Evolutionary conservation across 1,140 invertebrate genomes (phyloP).

Genomic region (Andricus grossulariae): DNA sequence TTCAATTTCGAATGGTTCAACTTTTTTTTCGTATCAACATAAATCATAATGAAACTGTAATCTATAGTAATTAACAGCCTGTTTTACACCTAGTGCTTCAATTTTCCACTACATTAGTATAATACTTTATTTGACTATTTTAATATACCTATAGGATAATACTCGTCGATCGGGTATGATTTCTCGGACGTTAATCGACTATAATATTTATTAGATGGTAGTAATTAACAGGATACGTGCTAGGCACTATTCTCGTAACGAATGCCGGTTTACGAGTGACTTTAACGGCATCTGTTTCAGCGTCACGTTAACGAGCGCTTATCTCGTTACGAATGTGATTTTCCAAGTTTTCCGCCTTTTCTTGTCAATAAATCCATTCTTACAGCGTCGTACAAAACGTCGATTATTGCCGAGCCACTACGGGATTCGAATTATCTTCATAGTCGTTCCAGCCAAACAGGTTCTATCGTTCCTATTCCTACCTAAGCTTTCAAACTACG

Average conservation of each 20-base stretch:
- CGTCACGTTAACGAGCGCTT: conserved; percentile 3
- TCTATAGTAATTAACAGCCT: too few species aligned
- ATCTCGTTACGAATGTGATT: conserved; percentile 26
- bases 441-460: conserved; percentile 26
- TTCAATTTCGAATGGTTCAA: too few species aligned
- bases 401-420: conserved; percentile 23
- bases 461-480: conserved; percentile 18
- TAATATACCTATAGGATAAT: not conserved
- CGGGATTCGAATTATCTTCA: conserved; percentile 24
- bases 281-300: conserved; percentile 20
- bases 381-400: conserved; percentile 26
- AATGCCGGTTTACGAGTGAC: not conserved
- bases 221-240: conserved; percentile 14
- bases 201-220: conserved; percentile 13
- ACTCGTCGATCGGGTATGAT: conserved; percentile 13
- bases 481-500: not conserved
- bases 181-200: conserved; percentile 16
- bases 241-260: not conserved
- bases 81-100: too few species aligned
- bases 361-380: conserved; percentile 26
- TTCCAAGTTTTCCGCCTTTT: conserved; percentile 22
- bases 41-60: too few species aligned
- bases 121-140: too few species aligned
- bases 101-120: too few species aligned
- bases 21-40: too few species aligned